Conservation (phyloP, 2,888 invertebrate genomes). For the Cryptosula pallasiana region DNA sequence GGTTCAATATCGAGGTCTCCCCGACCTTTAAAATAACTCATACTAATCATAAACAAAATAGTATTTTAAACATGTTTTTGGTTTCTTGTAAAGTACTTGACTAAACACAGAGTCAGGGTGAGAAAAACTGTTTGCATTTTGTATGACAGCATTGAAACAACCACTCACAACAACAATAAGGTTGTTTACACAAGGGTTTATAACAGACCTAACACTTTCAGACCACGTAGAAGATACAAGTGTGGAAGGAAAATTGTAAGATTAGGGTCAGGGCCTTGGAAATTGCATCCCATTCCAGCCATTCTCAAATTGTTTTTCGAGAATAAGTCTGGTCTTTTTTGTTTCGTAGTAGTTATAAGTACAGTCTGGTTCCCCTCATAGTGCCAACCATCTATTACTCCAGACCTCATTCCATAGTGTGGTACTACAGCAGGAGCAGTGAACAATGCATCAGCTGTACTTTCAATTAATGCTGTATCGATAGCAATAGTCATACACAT, state of each 20-base stretch:
- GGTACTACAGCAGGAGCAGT: slow-evolving; percentile 4
- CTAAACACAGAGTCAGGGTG: no score
- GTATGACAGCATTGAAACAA: no score
- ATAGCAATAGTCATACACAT: no score
- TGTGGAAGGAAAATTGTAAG: not conserved
- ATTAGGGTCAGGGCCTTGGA: not conserved
- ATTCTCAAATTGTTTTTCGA: not conserved
- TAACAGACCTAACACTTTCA: not conserved
- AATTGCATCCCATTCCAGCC: not conserved
- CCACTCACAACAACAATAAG: no score
- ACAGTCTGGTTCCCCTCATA: not conserved
- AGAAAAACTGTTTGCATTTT: no score
- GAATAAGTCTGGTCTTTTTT: not conserved
- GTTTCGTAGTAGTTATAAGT: not conserved
- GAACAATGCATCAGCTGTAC: no score
- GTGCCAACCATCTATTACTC: not conserved
- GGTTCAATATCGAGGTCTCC: not conserved
- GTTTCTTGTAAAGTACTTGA: not conserved
- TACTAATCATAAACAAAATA: not conserved
- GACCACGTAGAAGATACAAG: not conserved
- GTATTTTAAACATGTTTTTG: not conserved
- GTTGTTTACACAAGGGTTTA: no score
- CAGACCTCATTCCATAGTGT: not conserved
- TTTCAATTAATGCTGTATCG: no score
- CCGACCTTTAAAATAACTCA: not conserved